Evolutionary conservation across 2,888 invertebrate species (phyloP), one percentile per base, ranked within the genome.

Genomic region (Melanophora roralis): DNA sequence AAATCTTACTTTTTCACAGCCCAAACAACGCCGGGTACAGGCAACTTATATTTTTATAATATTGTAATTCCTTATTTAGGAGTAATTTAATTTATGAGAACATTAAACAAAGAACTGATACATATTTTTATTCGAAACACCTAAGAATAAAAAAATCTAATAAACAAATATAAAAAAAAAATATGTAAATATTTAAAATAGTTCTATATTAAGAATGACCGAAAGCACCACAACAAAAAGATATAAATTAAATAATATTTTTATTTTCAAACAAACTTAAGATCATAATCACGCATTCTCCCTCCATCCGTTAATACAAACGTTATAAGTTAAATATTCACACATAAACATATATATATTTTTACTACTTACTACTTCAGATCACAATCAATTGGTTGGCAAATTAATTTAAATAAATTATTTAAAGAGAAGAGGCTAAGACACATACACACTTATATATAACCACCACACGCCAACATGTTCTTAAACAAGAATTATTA

Each of bases 371-470:
- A 51, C 14, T 32, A 67, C 6, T 47, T n/a, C n/a, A 21, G 62
- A 19, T 49, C 55, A 40, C 3, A 11, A 40, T 36, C 21, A 19
- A 55, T 67, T 45, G 59, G 51, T 53, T 32, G 53, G 9, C 72
- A 62, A 53, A 62, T 65, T 40, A 53, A 53, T 32, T 3, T 53
- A 74, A 69, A 71, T 71, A 74, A 65, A 71, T 69, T 71, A 79
- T 49, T 49, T 4, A 4, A 8, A 60, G 67, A 67, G 51, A 49
- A 68, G 16, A 60, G 36, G 16, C 34, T 43, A 21, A 23, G 43
- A 23, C 6, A 27, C 27, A 27, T 27, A 5, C 6, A 27, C n/a
- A n/a, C n/a, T n/a, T n/a, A n/a, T n/a, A n/a, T n/a, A 55, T 16
- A 9, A 43, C 27, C 51, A 57, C 16, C n/a, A 38, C 7, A 1